Evolutionary conservation across 2,888 invertebrate species (phyloP).

Genomic region (Pseudeuparius sepicola): DNA sequence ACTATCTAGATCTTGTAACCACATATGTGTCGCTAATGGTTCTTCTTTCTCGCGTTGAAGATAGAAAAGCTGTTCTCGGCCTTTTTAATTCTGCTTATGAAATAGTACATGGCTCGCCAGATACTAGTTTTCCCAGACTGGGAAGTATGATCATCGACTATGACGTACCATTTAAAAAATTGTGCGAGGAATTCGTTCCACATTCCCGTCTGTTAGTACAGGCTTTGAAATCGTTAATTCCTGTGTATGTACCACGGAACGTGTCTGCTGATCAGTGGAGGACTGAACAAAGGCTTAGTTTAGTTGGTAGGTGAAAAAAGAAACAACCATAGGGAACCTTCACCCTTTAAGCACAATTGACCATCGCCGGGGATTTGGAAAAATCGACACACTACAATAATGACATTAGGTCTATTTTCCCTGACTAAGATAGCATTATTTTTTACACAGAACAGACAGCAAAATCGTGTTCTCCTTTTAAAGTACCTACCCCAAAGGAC

Average conservation of each 20-base stretch:
- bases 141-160: constrained; percentile 98
- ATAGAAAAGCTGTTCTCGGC: constrained; percentile 92
- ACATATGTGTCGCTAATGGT: constrained; percentile 96
- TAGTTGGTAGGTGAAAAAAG: too few species aligned
- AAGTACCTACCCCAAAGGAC: too few species aligned
- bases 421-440: too few species aligned
- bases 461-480: too few species aligned
- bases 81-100: constrained; percentile 97
- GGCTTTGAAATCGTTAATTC: constrained; percentile 79
- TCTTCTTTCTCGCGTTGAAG: constrained; percentile 93
- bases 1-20: constrained; percentile 88
- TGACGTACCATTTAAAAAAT: constrained; percentile 87
- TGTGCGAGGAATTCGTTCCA: constrained; percentile 94
- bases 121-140: constrained; percentile 86
- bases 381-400: too few species aligned
- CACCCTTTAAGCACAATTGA: too few species aligned
- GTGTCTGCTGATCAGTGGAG: constrained; percentile 90
- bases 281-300: constrained; percentile 82
- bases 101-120: constrained; percentile 79
- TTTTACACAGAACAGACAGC: too few species aligned
- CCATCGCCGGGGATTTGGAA: too few species aligned
- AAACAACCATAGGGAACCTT: too few species aligned
- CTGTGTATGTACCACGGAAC: constrained; percentile 83
- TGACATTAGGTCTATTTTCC: too few species aligned
- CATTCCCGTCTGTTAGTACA: constrained; percentile 79